These are phyloP conservation scores for Macquaria australasica DNA, from an alignment of 2,113 vertebrate genomes.

Conservation along the genomic window DNA sequence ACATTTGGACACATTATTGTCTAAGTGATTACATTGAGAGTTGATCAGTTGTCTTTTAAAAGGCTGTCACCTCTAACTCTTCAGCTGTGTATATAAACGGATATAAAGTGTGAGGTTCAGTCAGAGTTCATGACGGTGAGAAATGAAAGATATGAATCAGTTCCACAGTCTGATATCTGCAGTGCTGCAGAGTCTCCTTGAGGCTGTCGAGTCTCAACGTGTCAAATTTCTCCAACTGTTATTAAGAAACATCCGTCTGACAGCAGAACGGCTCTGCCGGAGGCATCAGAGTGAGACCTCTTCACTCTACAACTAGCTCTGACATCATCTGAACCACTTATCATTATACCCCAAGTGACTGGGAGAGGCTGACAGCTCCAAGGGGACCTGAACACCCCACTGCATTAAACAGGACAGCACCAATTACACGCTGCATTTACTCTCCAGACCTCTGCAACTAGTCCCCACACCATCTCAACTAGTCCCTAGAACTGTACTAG, in stretches of 20 bases:
- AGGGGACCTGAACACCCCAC: conserved; percentile 14
- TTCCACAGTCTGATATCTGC: conserved; percentile 14
- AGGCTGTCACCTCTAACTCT: neutral
- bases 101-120: conserved; percentile 33
- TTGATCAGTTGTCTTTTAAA: neutral
- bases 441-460: neutral
- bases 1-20: neutral
- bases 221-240: conserved; percentile 23
- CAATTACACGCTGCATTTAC: neutral
- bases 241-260: conserved; percentile 44
- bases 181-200: conserved; percentile 11
- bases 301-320: neutral
- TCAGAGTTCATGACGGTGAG: conserved; percentile 26
- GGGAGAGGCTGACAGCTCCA: neutral
- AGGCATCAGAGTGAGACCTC: conserved; percentile 26
- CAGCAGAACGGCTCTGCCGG: conserved; percentile 8
- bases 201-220: conserved; percentile 14
- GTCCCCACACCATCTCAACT: too few relatives aligned
- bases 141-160: conserved; percentile 28
- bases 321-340: conserved; percentile 6
- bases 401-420: neutral
- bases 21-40: neutral
- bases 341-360: conserved; percentile 13
- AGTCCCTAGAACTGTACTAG: too few relatives aligned
- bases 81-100: neutral